Evolutionary conservation across 30 jellyfish, hydroid and myxozoan species (phyloP).

Genomic region (Hydra vulgaris): DNA sequence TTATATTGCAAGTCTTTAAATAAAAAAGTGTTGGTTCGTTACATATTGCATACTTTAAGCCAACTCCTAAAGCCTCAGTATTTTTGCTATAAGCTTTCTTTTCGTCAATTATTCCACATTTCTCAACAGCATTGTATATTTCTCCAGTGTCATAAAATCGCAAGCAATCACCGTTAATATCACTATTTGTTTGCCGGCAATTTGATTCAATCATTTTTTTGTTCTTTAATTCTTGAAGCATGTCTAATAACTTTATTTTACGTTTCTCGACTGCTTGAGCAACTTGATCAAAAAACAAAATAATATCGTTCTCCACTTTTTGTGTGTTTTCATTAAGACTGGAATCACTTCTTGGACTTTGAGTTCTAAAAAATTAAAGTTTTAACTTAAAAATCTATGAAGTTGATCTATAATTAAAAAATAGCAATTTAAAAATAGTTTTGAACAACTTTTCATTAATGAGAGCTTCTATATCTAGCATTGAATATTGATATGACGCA

Average conservation of each 20-base stretch:
- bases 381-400: too few relatives aligned
- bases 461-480: too few relatives aligned
- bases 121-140: not conserved
- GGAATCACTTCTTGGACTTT: not conserved
- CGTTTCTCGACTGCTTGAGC: not conserved
- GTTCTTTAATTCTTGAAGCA: not conserved
- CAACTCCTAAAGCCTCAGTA: conserved; percentile 11
- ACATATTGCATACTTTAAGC: conserved; percentile 15
- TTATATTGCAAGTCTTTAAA: conserved; percentile 1
- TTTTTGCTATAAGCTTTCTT: conserved; percentile 20
- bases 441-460: too few relatives aligned
- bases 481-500: too few relatives aligned
- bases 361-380: too few relatives aligned
- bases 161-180: conserved; percentile 13
- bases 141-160: conserved; percentile 2
- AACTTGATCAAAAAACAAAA: not conserved
- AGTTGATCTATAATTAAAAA: too few relatives aligned
- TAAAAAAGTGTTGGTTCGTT: conserved; percentile 29
- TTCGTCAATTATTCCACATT: conserved; percentile 21
- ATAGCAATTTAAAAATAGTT: too few relatives aligned
- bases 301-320: not conserved
- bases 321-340: not conserved
- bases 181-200: not conserved
- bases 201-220: not conserved
- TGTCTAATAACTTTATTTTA: not conserved